Base-by-base conservation (phyloP, 2,888 invertebrate species). In the Apamea crenata region DNA sequence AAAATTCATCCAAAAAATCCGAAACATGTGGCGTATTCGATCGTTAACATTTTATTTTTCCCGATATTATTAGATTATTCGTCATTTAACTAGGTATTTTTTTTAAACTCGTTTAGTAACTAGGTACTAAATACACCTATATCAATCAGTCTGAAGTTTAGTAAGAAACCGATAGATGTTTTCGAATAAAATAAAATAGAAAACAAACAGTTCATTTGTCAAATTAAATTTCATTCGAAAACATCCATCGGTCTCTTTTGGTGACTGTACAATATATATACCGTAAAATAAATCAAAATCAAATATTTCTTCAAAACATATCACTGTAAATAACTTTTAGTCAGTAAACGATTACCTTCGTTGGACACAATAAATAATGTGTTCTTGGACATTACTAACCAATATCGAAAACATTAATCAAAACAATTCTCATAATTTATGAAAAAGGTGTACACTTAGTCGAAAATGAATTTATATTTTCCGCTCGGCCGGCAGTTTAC, bases 381-480 rank as follows among this genome's bases (percentile, higher is more conserved):
- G 66, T 61, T 61, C 59, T 77, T 61, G 16, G 53, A 56, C 47
- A 61, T 32, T n/a, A 40, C 68, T 53, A 32, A 72, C 68, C 36
- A 77, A 70, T 47, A 74, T 47, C 44, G 36, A 73, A 14, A 65
- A 56, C 63, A 69, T 81, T 81, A 47, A 75, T 65, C 75, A 81
- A 81, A 56, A 65, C 29, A 66, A 66, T 74, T 66, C 56, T 65
- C 56, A 68, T 67, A 72, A 32, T 74, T 61, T 61, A 59, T 44
- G 53, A 56, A 82, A 83, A 82, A 70, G 36, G 53, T 66, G 61
- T 70, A 74, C 53, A 66, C 21, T 66, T 61, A 61, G 67, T 67
- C n/a, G 73, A 74, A 82, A 83, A 83, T 70, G 59, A 70, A 56
- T 82, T 73, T 74, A 32, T 79, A 78, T 83, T 74, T 79, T 83